These are phyloP conservation scores for Helostoma temminkii DNA, from an alignment of 2,797 vertebrate genomes.

Conservation along the genomic window DNA sequence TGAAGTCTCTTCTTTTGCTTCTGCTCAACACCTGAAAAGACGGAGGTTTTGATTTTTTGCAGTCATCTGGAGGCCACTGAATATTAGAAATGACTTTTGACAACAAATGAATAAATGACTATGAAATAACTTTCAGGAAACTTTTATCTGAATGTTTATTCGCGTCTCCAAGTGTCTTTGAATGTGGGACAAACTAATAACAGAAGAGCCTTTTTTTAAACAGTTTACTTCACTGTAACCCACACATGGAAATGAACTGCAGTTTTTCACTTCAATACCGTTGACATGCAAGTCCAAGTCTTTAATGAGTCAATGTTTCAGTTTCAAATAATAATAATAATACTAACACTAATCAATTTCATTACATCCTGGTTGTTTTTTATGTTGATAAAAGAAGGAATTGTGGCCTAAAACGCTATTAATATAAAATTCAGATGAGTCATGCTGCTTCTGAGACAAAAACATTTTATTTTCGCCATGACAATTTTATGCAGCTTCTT, in stretches of 20 bases:
- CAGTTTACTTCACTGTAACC: neutral
- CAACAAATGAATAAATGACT: conserved; percentile 24
- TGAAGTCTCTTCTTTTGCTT: neutral
- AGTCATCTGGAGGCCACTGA: conserved; percentile 25
- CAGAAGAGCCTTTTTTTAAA: neutral
- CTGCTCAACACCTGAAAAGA: conserved; percentile 25
- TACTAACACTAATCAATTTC: too few relatives aligned
- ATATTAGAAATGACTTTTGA: conserved; percentile 6
- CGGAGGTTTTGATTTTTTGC: conserved; percentile 1
- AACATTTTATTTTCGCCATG: too few relatives aligned
- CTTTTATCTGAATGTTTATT: conserved; percentile 3
- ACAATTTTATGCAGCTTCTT: too few relatives aligned
- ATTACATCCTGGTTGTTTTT: too few relatives aligned
- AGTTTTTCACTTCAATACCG: neutral
- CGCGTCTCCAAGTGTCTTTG: neutral
- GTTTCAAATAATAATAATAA: too few relatives aligned
- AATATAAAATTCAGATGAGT: neutral
- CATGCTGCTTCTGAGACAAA: too few relatives aligned
- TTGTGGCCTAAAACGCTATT: neutral
- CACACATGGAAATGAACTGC: neutral
- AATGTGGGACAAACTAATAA: neutral
- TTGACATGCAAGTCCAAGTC: neutral
- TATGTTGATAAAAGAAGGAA: neutral
- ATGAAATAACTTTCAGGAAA: neutral
- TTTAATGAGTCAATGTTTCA: neutral